Evolutionary conservation across 2,113 vertebrate genomes (phyloP).

Genomic region (Cranoglanis bouderius): DNA sequence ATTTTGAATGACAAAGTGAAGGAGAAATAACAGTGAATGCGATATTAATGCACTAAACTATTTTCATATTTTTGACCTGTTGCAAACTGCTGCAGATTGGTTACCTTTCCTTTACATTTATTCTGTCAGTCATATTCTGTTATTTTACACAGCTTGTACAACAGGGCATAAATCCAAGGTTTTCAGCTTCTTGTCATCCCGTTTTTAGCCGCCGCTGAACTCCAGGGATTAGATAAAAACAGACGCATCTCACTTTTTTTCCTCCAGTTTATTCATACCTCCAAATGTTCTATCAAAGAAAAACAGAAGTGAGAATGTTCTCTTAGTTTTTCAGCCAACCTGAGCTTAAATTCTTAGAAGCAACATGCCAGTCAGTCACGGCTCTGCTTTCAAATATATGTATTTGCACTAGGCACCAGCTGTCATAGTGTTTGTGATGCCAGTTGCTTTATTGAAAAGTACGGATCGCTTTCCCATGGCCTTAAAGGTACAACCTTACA

Average conservation of each 20-base stretch:
- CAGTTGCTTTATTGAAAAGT: conserved; percentile 58
- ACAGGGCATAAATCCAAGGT: conserved; percentile 24
- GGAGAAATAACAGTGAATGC: not conserved
- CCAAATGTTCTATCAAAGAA: conserved; percentile 52
- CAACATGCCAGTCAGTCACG: conserved; percentile 20
- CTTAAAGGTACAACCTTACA: conserved; percentile 67
- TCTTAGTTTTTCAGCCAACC: conserved; percentile 45
- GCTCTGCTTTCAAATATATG: conserved; percentile 36
- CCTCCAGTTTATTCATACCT: conserved; percentile 45
- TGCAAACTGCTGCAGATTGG: not conserved
- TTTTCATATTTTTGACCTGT: not conserved
- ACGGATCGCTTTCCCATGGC: conserved; percentile 75
- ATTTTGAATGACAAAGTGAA: not conserved
- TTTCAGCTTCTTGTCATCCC: conserved; percentile 21
- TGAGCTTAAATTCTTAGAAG: conserved; percentile 37
- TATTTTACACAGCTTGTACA: conserved; percentile 15
- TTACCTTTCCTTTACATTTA: not conserved
- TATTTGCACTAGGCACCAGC: conserved; percentile 56
- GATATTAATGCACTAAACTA: not conserved
- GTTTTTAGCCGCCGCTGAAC: conserved; percentile 30
- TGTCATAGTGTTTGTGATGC: conserved; percentile 65
- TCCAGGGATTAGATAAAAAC: conserved; percentile 49
- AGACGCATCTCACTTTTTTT: conserved; percentile 50
- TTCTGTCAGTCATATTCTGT: conserved; percentile 16
- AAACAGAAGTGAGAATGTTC: conserved; percentile 24